Conservation (phyloP, 2,888 invertebrate species). For the Anticlea derivata region DNA sequence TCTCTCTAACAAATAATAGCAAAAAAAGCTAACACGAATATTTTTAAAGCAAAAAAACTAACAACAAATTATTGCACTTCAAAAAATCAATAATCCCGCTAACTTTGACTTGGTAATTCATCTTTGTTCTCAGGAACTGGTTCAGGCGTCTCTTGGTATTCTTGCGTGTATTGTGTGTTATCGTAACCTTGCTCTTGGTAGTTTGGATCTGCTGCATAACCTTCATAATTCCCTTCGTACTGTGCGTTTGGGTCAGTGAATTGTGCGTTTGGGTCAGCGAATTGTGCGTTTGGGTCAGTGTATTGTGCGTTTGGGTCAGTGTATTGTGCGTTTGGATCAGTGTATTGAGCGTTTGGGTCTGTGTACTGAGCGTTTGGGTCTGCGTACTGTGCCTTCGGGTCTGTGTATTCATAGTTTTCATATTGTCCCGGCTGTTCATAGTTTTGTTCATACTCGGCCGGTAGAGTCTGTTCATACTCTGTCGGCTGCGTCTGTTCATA, state of each 20-base stretch:
- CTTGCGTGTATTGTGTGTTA: slow-evolving; percentile 56
- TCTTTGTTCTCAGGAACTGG: slow-evolving; percentile 47
- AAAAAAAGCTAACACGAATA: slow-evolving; percentile 41
- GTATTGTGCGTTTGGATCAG: slow-evolving; percentile 55
- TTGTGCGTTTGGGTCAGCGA: slow-evolving; percentile 52
- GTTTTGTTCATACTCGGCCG: slow-evolving; percentile 52
- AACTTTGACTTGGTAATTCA: slow-evolving; percentile 62
- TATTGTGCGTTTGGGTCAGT: slow-evolving; percentile 59
- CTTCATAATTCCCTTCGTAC: slow-evolving; percentile 58
- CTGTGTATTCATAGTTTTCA: slow-evolving; percentile 57
- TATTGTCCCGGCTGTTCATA: slow-evolving; percentile 60
- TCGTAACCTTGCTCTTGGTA: slow-evolving; percentile 63
- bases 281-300: slow-evolving; percentile 56
- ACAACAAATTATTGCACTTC: slow-evolving; percentile 66
- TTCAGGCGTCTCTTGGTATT: slow-evolving; percentile 38
- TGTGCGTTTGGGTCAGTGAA: slow-evolving; percentile 59
- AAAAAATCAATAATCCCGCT: slow-evolving; percentile 49
- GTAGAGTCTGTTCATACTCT: slow-evolving; percentile 21
- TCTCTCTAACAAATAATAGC: slow-evolving; percentile 35
- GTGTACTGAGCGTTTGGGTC: slow-evolving; percentile 56
- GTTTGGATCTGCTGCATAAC: slow-evolving; percentile 56
- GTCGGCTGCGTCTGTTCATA: slow-evolving; percentile 14
- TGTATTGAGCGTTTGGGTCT: slow-evolving; percentile 53
- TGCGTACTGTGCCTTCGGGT: slow-evolving; percentile 56
- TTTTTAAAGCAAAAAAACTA: slow-evolving; percentile 40